Conservation (phyloP, 37 sponge, comb jelly and placozoan genomes). For the Axinella damicornis region DNA sequence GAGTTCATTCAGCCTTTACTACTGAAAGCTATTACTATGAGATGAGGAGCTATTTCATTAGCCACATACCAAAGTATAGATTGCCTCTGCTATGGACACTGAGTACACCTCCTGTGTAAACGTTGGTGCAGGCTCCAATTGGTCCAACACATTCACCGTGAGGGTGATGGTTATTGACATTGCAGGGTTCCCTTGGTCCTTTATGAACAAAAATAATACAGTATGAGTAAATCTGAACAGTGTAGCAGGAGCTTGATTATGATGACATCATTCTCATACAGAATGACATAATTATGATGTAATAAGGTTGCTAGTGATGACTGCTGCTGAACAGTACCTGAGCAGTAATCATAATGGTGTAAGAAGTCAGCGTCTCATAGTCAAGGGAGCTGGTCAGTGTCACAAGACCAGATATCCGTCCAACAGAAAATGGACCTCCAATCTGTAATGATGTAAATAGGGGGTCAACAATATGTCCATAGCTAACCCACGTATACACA, state of each 20-base stretch:
- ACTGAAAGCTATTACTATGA: too few relatives aligned
- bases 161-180: neutral
- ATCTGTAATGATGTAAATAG: neutral
- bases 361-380: neutral
- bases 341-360: neutral
- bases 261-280: too few relatives aligned
- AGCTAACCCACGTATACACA: too few relatives aligned
- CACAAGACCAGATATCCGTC: neutral
- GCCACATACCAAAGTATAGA: conserved; percentile 25
- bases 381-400: neutral
- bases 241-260: too few relatives aligned
- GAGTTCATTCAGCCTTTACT: too few relatives aligned
- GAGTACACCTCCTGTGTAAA: conserved; percentile 23
- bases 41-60: too few relatives aligned
- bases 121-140: conserved; percentile 18
- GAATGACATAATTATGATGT: too few relatives aligned
- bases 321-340: conserved; percentile 17
- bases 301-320: too few relatives aligned
- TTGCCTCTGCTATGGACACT: conserved; percentile 25
- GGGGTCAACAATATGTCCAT: too few relatives aligned
- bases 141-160: conserved; percentile 18
- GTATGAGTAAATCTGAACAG: too few relatives aligned
- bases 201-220: too few relatives aligned
- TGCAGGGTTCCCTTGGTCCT: conserved; percentile 38
- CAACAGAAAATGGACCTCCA: conserved; percentile 8